Evolutionary conservation across 1,140 invertebrate genomes (phyloP).

Genomic region (Xylocopa sonorina): DNA sequence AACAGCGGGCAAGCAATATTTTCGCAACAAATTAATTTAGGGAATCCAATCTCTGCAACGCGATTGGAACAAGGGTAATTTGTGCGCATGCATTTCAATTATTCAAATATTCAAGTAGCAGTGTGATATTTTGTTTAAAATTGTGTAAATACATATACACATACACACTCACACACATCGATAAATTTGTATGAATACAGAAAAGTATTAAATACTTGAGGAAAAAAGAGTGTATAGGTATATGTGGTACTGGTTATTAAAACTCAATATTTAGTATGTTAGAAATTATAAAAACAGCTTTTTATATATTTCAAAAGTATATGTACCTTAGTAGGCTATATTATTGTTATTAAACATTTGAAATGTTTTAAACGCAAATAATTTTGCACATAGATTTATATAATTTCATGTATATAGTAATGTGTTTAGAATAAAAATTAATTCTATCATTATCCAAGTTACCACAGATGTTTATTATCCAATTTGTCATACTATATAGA

Average conservation of each 20-base stretch:
- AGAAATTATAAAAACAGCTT: constrained; percentile 2
- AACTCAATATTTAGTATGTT: constrained; percentile 29
- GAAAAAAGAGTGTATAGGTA: constrained; percentile 47
- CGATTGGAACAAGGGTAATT: constrained; percentile 79
- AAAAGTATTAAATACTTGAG: constrained; percentile 26
- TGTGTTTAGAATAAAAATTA: constrained; percentile 8
- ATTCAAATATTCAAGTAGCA: constrained; percentile 46
- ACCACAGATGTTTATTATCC: background rate
- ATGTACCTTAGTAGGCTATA: background rate
- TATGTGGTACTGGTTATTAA: constrained; percentile 37
- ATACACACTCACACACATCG: background rate
- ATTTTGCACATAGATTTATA: constrained; percentile 18
- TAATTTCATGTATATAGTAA: constrained; percentile 37
- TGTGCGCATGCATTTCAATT: constrained; percentile 60
- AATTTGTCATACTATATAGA: background rate
- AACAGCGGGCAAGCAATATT: constrained; percentile 73
- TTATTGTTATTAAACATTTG: constrained; percentile 3
- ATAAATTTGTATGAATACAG: background rate
- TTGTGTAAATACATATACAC: constrained; percentile 1
- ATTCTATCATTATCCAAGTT: background rate
- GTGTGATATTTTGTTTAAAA: constrained; percentile 28
- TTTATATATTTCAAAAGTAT: constrained; percentile 7
- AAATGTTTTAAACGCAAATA: constrained; percentile 20
- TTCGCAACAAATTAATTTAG: constrained; percentile 74
- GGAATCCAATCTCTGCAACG: constrained; percentile 68